These are phyloP conservation scores for Leucoma salicis DNA, from an alignment of 2,888 invertebrate genomes.

Conservation along the genomic window DNA sequence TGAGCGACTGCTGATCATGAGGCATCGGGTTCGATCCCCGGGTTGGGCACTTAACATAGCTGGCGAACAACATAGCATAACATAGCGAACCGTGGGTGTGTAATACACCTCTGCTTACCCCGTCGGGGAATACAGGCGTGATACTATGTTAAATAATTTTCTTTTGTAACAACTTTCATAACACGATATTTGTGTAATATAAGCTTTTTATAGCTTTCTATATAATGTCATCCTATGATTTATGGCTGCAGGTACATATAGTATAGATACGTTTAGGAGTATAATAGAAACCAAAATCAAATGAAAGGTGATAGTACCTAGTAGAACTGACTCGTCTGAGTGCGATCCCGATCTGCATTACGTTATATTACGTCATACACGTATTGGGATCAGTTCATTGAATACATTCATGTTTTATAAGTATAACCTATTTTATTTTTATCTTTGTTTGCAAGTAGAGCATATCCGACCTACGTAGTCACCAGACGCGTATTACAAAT, in stretches of 20 bases:
- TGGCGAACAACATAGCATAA: no score
- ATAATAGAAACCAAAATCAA: slow-evolving; percentile 53
- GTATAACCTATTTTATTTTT: slow-evolving; percentile 68
- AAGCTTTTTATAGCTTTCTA: slow-evolving; percentile 35
- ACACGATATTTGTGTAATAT: no score
- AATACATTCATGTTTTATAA: slow-evolving; percentile 65
- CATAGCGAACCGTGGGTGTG: no score
- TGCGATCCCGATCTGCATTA: slow-evolving; percentile 47
- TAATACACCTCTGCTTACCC: no score
- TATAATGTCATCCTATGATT: slow-evolving; percentile 27
- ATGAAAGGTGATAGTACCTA: no score
- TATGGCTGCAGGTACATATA: slow-evolving; percentile 22
- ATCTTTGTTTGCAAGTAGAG: slow-evolving; percentile 47
- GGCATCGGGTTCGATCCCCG: no score
- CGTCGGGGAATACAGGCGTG: no score
- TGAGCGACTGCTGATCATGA: no score
- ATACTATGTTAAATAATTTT: no score
- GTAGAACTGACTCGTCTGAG: no score
- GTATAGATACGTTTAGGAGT: slow-evolving; percentile 25
- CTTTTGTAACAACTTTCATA: no score
- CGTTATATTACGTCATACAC: slow-evolving; percentile 63
- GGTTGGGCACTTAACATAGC: no score
- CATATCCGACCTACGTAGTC: slow-evolving; percentile 39
- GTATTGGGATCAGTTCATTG: slow-evolving; percentile 71
- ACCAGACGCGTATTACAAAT: slow-evolving; percentile 31